Conservation (phyloP, 2,888 invertebrate genomes). For the Vandiemenella viatica region DNA sequence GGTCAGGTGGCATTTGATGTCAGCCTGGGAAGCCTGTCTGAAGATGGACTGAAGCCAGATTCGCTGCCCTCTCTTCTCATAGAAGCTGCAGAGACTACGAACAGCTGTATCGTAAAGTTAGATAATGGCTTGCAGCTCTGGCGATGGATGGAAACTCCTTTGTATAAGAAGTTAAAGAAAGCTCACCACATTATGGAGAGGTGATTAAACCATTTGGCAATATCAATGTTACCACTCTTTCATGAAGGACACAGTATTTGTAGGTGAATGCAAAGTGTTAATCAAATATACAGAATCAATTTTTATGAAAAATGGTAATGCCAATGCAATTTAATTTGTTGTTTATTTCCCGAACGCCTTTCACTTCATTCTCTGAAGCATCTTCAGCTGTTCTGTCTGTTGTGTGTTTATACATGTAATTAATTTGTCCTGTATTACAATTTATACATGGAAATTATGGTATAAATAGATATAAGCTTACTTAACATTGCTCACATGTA, state of each 20-base stretch:
- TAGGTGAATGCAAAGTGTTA: background rate
- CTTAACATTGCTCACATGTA: no score
- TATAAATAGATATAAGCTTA: no score
- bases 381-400: no score
- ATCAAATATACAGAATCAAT: background rate
- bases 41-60: constrained; percentile 36
- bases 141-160: constrained; percentile 54
- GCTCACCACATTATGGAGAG: constrained; percentile 59
- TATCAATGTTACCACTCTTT: no score
- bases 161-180: constrained; percentile 48
- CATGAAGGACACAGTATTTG: background rate
- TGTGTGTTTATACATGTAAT: no score
- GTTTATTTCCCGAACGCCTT: no score
- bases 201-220: no score
- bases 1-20: constrained; percentile 56
- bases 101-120: constrained; percentile 49
- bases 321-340: background rate
- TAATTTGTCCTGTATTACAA: no score
- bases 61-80: constrained; percentile 56
- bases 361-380: no score
- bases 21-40: constrained; percentile 49
- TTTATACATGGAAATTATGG: no score
- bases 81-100: constrained; percentile 54
- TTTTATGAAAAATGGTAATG: background rate
- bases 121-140: constrained; percentile 57